These are phyloP conservation scores for Poeciliopsis retropinna DNA, from an alignment of 2,113 vertebrate species.

Conservation along the genomic window DNA sequence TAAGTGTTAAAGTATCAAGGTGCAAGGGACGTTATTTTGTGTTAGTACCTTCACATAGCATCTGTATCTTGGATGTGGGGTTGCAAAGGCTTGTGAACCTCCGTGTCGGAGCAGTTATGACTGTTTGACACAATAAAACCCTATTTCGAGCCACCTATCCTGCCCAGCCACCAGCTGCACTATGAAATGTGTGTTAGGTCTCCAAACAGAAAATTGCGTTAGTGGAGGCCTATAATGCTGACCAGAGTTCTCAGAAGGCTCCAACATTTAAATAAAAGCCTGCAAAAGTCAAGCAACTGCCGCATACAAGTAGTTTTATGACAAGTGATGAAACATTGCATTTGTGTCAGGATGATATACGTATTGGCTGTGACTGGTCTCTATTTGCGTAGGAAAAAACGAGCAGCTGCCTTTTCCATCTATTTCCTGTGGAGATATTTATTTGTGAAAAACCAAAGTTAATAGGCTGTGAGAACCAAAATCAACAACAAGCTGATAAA, in stretches of 20 bases:
- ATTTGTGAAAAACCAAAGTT: slow-evolving; percentile 49
- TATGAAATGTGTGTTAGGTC: slow-evolving; percentile 47
- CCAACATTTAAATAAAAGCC: slow-evolving; percentile 64
- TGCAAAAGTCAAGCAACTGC: slow-evolving; percentile 61
- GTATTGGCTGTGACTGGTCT: slow-evolving; percentile 49
- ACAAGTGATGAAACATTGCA: slow-evolving; percentile 60
- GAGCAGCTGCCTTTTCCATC: slow-evolving; percentile 52
- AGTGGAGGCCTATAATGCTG: slow-evolving; percentile 64
- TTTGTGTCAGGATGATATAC: slow-evolving; percentile 47
- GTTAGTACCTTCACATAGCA: not conserved
- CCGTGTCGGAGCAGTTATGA: slow-evolving; percentile 21
- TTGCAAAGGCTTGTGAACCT: slow-evolving; percentile 3
- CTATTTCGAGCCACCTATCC: slow-evolving; percentile 64
- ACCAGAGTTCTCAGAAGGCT: slow-evolving; percentile 59
- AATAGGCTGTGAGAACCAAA: slow-evolving; percentile 67
- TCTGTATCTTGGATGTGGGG: slow-evolving; percentile 32
- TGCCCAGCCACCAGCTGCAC: slow-evolving; percentile 66
- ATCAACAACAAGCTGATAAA: slow-evolving; percentile 71
- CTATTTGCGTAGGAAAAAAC: slow-evolving; percentile 55
- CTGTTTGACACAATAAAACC: slow-evolving; percentile 45
- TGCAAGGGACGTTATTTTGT: not conserved
- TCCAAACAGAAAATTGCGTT: slow-evolving; percentile 54
- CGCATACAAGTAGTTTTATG: slow-evolving; percentile 55
- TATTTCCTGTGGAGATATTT: slow-evolving; percentile 47
- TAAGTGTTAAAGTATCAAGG: too few relatives aligned